phyloP scores from a whole-genome alignment of 2,113 vertebrate species.

The Uria aalge region DNA sequence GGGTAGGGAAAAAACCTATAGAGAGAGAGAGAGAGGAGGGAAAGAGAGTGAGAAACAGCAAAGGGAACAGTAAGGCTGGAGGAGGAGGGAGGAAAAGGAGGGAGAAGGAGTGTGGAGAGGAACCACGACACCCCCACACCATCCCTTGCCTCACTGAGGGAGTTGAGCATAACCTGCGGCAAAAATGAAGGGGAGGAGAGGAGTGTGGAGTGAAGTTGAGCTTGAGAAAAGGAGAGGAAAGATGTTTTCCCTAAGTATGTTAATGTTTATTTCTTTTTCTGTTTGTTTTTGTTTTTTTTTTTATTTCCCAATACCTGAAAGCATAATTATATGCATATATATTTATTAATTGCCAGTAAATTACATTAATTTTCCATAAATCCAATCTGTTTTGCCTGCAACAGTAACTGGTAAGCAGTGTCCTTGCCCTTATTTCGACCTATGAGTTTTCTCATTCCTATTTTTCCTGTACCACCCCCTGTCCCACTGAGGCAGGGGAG shows the following conservation, averaged over 20 bases:
- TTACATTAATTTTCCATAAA: not conserved
- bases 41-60: not conserved
- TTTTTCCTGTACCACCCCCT: not conserved
- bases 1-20: rapidly evolving
- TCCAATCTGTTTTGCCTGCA: not conserved
- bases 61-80: not conserved
- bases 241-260: not conserved
- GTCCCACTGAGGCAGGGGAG: not conserved
- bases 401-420: not conserved
- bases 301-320: not conserved
- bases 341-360: not conserved
- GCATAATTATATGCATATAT: not conserved
- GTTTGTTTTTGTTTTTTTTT: not conserved
- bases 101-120: rapidly evolving
- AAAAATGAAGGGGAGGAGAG: not conserved
- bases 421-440: not conserved
- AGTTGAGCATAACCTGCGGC: not conserved
- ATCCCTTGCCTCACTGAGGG: not conserved
- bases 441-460: not conserved
- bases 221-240: not conserved
- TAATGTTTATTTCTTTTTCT: not conserved
- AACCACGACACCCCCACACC: too few species aligned
- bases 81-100: not conserved
- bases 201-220: not conserved
- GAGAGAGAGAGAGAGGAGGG: not conserved